These are phyloP conservation scores for Pseudopodoces humilis DNA, from an alignment of 2,113 vertebrate genomes.

Conservation along the genomic window DNA sequence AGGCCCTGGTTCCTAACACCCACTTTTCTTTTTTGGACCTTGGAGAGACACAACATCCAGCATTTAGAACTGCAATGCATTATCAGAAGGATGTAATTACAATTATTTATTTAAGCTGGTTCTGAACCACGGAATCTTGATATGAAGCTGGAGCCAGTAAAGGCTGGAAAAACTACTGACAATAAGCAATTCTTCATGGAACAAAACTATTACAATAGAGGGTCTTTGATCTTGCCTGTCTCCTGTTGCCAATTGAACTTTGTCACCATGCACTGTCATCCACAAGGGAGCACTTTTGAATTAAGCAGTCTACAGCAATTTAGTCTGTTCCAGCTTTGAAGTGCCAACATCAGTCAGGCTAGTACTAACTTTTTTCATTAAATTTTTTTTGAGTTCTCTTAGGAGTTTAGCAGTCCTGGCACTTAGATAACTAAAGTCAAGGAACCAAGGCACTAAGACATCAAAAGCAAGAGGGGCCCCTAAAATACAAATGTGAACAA, in stretches of 20 bases:
- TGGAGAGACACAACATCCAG: background rate
- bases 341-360: conserved; percentile 87
- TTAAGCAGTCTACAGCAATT: conserved; percentile 96
- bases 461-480: conserved; percentile 86
- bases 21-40: background rate
- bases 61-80: conserved; percentile 2
- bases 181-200: conserved; percentile 98
- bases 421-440: conserved; percentile 88
- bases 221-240: conserved; percentile 90
- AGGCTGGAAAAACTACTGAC: conserved; percentile 87
- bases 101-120: conserved; percentile 68
- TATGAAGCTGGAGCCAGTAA: conserved; percentile 87
- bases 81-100: conserved; percentile 56
- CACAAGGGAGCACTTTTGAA: conserved; percentile 90
- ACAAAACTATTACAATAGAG: conserved; percentile 94
- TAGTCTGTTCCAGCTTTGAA: conserved; percentile 91
- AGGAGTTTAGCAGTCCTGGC: conserved; percentile 84
- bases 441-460: conserved; percentile 78
- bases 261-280: conserved; percentile 96
- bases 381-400: conserved; percentile 81
- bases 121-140: conserved; percentile 74
- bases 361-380: conserved; percentile 80
- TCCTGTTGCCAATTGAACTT: conserved; percentile 95
- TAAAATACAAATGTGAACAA: conserved; percentile 82
- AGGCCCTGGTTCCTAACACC: background rate